phyloP scores from a whole-genome alignment of 2,113 vertebrate genomes.

The Galbula dea region DNA sequence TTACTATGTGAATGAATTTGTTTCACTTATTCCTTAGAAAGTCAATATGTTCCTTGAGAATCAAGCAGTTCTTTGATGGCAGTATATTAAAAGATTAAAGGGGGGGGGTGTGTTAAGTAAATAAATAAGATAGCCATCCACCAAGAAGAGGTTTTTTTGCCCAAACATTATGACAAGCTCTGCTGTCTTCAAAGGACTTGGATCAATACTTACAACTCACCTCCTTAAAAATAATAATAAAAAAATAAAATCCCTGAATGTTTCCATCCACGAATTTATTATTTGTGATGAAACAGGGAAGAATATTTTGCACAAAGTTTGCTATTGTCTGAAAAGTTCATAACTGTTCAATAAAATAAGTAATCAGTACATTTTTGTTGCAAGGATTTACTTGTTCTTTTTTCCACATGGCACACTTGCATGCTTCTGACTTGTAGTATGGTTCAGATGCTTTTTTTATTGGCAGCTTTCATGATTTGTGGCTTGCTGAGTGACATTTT shows the following conservation, averaged over 20 bases:
- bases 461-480: background rate
- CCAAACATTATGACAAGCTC: background rate
- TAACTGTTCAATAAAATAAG: background rate
- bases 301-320: background rate
- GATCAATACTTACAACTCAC: background rate
- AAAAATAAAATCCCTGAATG: background rate
- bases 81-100: background rate
- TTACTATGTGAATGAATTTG: background rate
- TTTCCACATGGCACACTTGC: background rate
- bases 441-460: background rate
- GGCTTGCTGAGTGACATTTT: conserved; percentile 8
- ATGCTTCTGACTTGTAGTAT: background rate
- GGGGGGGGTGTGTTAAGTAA: fast-evolving
- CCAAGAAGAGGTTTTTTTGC: background rate
- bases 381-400: background rate
- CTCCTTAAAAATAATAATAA: background rate
- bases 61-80: background rate
- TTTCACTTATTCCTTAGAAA: background rate
- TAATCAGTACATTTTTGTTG: background rate
- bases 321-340: background rate
- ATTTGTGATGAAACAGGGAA: background rate
- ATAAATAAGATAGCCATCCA: background rate
- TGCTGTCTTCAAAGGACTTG: background rate
- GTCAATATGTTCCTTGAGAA: background rate
- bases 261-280: background rate